Conservation (phyloP, 2,888 invertebrate genomes). For the Euzetes globulus region DNA sequence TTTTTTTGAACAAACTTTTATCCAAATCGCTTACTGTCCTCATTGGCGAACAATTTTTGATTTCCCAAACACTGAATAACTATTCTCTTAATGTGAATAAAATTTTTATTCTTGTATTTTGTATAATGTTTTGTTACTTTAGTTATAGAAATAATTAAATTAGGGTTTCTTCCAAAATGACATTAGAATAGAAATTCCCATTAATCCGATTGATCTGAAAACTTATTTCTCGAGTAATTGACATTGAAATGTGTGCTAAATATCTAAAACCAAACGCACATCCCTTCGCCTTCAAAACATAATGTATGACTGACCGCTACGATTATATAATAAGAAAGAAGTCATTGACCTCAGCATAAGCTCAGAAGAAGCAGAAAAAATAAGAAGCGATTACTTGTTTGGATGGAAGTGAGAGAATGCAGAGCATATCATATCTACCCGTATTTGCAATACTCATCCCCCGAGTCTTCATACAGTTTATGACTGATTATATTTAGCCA, state of each 20-base stretch:
- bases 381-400: neutral
- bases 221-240: neutral
- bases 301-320: neutral
- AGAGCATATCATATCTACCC: neutral
- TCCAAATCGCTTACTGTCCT: too few species aligned
- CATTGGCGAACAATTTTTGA: too few species aligned
- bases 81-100: neutral
- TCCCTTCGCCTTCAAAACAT: too few species aligned
- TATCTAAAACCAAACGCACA: neutral
- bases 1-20: too few species aligned
- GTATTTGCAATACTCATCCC: neutral
- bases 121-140: too few species aligned
- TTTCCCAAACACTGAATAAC: neutral
- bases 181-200: neutral
- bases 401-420: neutral
- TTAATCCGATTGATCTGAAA: neutral
- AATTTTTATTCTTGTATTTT: neutral
- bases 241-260: conserved; percentile 4
- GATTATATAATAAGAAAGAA: neutral
- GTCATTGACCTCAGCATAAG: neutral
- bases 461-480: neutral
- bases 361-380: neutral
- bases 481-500: neutral
- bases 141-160: too few species aligned
- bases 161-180: neutral